These are phyloP conservation scores for Muschampia plurimacula DNA, from an alignment of 2,888 invertebrate species.

Conservation along the genomic window DNA sequence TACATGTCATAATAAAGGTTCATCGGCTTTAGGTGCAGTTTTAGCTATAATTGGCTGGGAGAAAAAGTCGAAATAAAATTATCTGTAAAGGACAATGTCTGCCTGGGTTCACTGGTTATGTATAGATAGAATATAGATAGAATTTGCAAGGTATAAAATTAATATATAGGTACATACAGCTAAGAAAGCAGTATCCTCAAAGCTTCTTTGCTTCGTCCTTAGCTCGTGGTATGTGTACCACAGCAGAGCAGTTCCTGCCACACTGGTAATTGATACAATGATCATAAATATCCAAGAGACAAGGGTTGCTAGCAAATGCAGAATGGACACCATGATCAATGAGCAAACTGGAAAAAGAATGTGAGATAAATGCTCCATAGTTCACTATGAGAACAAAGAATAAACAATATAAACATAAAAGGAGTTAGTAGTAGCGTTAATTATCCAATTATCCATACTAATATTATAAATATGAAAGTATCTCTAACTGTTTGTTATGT, in stretches of 20 bases:
- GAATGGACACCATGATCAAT: conserved; percentile 91
- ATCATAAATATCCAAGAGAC: conserved; percentile 96
- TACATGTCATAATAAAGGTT: no score
- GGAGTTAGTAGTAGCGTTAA: no score
- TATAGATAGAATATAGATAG: not conserved
- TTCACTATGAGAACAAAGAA: not conserved
- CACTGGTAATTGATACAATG: conserved; percentile 90
- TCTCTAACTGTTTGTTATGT: no score
- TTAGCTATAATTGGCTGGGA: no score
- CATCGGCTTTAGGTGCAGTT: no score
- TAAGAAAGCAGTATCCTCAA: conserved; percentile 62
- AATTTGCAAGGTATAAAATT: not conserved
- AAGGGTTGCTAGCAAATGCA: conserved; percentile 93
- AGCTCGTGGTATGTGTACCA: conserved; percentile 96
- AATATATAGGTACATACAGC: conserved; percentile 60
- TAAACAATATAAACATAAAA: not conserved
- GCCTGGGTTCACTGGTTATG: not conserved
- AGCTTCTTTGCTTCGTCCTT: conserved; percentile 82
- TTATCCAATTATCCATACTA: no score
- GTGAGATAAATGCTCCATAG: not conserved
- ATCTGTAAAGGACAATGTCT: no score
- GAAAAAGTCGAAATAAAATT: no score
- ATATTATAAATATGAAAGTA: no score
- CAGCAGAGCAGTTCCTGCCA: conserved; percentile 91
- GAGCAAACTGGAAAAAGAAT: conserved; percentile 89